Base-by-base conservation (phyloP, 2,888 invertebrate genomes). In the Heliconius erato region DNA sequence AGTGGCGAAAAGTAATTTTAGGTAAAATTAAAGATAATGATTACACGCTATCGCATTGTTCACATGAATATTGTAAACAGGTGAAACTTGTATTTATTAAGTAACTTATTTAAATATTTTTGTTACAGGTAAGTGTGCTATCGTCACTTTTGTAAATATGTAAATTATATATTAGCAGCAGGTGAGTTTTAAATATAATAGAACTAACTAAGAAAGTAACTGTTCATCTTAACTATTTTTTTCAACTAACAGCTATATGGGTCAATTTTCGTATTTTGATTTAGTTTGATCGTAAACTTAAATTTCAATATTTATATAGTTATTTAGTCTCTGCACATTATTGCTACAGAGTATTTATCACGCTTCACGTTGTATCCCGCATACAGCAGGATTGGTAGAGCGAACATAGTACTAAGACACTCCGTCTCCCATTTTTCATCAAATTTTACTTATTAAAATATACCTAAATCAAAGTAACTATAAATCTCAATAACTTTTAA, bases 51-150 rank as follows among this genome's bases (percentile, higher is more conserved):
- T 65, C 26, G 44, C 6, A 32, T 69, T 40, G 14, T 35, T n/a
- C 49, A n/a, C 54, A 35, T 71, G 3, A 44, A 79, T 69, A 28
- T 72, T 72, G 49, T 69, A 71, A 35, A 54, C 69, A 71, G 19
- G 54, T 79, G 32, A 59, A 79, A 79, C 28, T 78, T 67, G 19
- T 2, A 49, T 78, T 68, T 49, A 16, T 63, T 67, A 67, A 74
- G 63, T 84, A 83, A 80, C 80, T 85, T 85, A 87, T 88, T 86
- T 83, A 85, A 87, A 84, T 86, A 83, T 85, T 85, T 89, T 91
- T 92, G 90, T 93, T 93, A 85, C 92, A 94, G 93, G 94, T 94
- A 93, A 94, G 93, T 93, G 85, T 44, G 65, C 78, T 85, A 76
- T 74, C 16, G 71, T 76, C 16, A 81, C 65, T 54, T 23, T 79